Evolutionary conservation across 2,797 vertebrate genomes (phyloP).

Genomic region (Anolis apletophallus): DNA sequence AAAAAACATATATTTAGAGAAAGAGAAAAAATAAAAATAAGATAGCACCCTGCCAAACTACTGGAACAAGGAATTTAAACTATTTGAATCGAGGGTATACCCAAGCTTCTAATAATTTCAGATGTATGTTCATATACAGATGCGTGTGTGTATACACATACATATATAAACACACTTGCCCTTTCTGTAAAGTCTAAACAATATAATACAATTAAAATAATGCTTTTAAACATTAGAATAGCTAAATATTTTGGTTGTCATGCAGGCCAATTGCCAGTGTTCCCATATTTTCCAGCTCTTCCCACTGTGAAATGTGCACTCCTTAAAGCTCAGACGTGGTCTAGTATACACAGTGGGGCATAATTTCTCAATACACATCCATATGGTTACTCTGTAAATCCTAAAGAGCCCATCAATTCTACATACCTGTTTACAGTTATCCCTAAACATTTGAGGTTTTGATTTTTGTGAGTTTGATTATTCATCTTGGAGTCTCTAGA

Average conservation of each 20-base stretch:
- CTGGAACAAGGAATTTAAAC: background rate
- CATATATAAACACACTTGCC: no score
- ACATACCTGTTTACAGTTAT: no score
- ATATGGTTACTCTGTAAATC: background rate
- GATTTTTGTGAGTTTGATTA: no score
- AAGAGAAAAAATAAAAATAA: background rate
- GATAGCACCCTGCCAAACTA: background rate
- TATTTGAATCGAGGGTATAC: fast-evolving
- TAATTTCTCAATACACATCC: background rate
- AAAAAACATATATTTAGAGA: background rate
- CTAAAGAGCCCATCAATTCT: background rate
- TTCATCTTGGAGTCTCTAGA: no score
- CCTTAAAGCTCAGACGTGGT: background rate
- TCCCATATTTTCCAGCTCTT: background rate
- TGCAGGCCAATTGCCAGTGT: background rate
- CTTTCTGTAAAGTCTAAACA: background rate
- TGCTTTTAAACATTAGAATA: background rate
- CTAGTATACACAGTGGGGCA: background rate
- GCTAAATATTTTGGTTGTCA: conserved; percentile 5
- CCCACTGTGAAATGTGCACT: background rate
- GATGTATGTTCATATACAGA: background rate
- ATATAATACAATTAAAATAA: background rate
- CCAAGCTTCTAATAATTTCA: fast-evolving
- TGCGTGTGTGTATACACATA: background rate
- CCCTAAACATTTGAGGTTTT: no score